A percentile compares a stretch with the other conserved stretches of the same genome.
phyloP scores from a whole-genome alignment of 2,797 vertebrate species.

The Myotis myotis region DNA sequence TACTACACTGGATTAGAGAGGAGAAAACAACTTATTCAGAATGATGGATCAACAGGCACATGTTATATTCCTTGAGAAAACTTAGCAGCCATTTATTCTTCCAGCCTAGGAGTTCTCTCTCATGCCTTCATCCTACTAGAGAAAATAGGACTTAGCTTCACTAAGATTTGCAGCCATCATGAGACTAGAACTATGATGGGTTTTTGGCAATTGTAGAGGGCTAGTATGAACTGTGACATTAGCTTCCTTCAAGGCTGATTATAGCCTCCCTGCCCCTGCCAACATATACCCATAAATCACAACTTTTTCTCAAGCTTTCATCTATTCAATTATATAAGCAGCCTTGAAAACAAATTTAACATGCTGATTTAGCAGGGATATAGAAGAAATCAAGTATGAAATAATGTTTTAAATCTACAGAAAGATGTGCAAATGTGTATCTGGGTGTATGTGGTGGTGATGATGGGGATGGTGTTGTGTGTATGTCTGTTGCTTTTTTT shows the following conservation, averaged over 20 bases:
- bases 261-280: background rate
- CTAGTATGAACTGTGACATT: background rate
- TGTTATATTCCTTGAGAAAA: background rate
- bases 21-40: background rate
- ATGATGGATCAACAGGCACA: background rate
- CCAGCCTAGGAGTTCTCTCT: background rate
- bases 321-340: constrained; percentile 16
- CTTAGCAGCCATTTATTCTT: background rate
- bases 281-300: constrained; percentile 14
- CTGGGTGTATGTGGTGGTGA: background rate
- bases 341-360: constrained; percentile 65
- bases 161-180: background rate
- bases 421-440: background rate
- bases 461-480: background rate
- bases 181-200: background rate
- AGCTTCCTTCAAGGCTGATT: background rate
- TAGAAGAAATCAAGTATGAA: constrained; percentile 53
- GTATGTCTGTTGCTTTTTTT: background rate
- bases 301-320: constrained; percentile 53
- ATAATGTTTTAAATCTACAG: constrained; percentile 25
- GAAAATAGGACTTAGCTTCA: background rate
- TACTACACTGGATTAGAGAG: background rate
- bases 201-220: background rate
- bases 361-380: constrained; percentile 25
- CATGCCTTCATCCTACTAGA: background rate